These are phyloP conservation scores for Melanaphis sacchari DNA, from an alignment of 1,140 invertebrate species.

Conservation along the genomic window DNA sequence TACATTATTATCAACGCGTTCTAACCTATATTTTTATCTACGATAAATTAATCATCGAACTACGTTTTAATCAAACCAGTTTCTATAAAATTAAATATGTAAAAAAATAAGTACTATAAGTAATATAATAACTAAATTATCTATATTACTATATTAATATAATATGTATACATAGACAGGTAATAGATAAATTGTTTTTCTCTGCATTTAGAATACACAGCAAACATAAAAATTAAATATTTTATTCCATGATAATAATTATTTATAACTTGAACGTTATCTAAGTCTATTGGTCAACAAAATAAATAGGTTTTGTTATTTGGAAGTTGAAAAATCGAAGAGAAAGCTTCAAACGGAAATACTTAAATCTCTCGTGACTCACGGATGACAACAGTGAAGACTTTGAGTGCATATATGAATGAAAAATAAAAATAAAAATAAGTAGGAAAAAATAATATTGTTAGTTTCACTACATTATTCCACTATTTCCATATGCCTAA, in stretches of 20 bases:
- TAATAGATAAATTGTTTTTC: neutral
- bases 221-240: neutral
- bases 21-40: neutral
- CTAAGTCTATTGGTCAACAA: neutral
- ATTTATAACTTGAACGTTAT: conserved; percentile 14
- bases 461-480: conserved; percentile 4
- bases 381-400: neutral
- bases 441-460: conserved; percentile 1
- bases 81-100: neutral
- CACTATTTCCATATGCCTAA: neutral
- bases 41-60: neutral
- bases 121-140: neutral
- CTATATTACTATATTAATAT: neutral
- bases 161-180: neutral
- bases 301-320: neutral
- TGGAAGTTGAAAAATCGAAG: conserved; percentile 14
- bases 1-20: no score
- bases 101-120: neutral
- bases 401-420: neutral
- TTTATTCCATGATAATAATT: neutral
- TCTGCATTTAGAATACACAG: neutral
- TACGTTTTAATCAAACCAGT: neutral
- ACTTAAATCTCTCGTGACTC: neutral
- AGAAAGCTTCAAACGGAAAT: conserved; percentile 34
- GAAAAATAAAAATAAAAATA: neutral